These are phyloP conservation scores for Tangara arthus DNA, from an alignment of 2,797 vertebrate species.

Conservation along the genomic window DNA sequence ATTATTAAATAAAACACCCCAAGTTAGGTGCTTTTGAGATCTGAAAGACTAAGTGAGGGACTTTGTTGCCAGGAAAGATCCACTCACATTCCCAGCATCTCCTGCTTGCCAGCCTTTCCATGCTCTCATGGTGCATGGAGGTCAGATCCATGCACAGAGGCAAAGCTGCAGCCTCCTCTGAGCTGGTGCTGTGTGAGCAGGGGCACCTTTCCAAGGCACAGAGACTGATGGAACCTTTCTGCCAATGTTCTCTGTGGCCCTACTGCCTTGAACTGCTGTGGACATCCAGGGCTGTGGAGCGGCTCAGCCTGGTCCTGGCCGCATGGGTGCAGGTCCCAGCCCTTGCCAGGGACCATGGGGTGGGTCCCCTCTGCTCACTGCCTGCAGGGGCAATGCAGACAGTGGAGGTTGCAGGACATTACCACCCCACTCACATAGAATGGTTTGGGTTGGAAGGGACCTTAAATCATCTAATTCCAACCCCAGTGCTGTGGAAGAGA, in stretches of 20 bases:
- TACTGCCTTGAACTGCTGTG: not conserved
- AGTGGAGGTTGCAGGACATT: not conserved
- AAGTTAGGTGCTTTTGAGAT: not conserved
- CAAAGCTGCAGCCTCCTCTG: not conserved
- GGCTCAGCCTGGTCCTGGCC: not conserved
- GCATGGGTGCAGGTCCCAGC: fast-evolving
- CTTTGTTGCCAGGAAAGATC: not conserved
- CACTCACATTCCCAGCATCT: not conserved
- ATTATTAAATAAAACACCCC: not conserved
- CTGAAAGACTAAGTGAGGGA: not conserved
- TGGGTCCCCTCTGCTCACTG: not conserved
- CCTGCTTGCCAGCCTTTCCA: not conserved
- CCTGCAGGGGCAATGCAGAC: not conserved
- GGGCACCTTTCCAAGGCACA: fast-evolving
- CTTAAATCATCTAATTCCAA: not conserved
- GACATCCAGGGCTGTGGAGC: not conserved
- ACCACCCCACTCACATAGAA: not conserved
- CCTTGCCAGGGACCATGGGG: not conserved
- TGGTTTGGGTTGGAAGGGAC: not conserved
- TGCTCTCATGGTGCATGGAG: not conserved
- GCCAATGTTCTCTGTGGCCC: not conserved
- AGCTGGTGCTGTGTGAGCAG: not conserved
- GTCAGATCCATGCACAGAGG: not conserved
- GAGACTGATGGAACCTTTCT: not conserved
- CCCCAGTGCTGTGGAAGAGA: not conserved